A percentile compares a stretch with the other conserved stretches of the same genome.
Conservation (phyloP, 1,140 invertebrate genomes). For the Mizuhopecten yessoensis region DNA sequence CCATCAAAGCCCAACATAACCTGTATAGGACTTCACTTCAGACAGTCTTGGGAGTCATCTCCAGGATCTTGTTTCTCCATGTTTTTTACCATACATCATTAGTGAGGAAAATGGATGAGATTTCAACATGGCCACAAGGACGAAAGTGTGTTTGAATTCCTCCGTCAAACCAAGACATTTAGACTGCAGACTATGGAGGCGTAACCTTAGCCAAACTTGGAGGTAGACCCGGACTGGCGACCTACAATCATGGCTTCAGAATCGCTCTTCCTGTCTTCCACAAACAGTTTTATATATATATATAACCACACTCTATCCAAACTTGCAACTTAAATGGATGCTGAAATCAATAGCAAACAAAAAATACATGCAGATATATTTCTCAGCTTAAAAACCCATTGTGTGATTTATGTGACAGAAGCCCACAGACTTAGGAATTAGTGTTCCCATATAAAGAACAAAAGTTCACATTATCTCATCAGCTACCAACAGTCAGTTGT, state of each 20-base stretch:
- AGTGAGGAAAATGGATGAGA: neutral
- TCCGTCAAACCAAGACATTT: neutral
- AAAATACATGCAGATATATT: neutral
- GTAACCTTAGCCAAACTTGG: neutral
- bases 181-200: neutral
- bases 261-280: neutral
- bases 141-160: neutral
- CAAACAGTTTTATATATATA: neutral
- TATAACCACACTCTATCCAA: neutral
- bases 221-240: neutral
- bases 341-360: constrained; percentile 8
- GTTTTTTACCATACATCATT: neutral
- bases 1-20: neutral
- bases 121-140: neutral
- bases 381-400: neutral
- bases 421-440: constrained; percentile 1
- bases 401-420: constrained; percentile 38
- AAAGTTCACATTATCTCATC: neutral
- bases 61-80: neutral
- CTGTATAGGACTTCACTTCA: neutral
- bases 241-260: neutral
- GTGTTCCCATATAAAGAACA: constrained; percentile 3
- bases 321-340: constrained; percentile 26
- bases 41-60: neutral
- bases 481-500: neutral